Conservation (phyloP, 1,140 invertebrate genomes). For the Brachionus rotundiformis region DNA sequence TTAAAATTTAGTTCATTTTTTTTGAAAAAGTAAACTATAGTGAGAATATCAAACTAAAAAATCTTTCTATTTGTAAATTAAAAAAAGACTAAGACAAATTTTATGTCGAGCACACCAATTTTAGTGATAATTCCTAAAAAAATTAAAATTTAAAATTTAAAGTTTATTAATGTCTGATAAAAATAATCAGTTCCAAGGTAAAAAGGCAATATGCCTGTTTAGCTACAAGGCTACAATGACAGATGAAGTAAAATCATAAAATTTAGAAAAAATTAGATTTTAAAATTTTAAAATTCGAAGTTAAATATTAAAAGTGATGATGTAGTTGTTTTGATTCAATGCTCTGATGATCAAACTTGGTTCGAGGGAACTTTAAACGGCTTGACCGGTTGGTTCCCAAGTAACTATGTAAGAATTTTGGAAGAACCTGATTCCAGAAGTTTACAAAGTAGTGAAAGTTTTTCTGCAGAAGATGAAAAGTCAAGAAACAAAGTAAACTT, state of each 20-base stretch:
- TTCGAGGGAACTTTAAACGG: slow-evolving; percentile 93
- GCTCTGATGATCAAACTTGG: slow-evolving; percentile 92
- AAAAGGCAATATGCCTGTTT: slow-evolving; percentile 27
- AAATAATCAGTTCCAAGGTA: slow-evolving; percentile 1
- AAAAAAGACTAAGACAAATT: too few species aligned
- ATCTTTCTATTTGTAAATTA: too few species aligned
- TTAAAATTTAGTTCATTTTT: too few species aligned
- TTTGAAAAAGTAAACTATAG: too few species aligned
- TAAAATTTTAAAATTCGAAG: neutral
- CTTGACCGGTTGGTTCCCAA: slow-evolving; percentile 96
- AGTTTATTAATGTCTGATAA: neutral
- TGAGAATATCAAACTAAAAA: too few species aligned
- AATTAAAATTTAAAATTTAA: neutral
- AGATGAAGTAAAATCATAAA: slow-evolving; percentile 2
- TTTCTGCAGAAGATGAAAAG: slow-evolving; percentile 3
- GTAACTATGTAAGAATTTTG: slow-evolving; percentile 77
- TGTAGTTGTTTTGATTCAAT: slow-evolving; percentile 88
- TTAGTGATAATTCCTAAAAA: neutral
- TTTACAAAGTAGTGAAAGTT: neutral
- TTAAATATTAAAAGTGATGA: slow-evolving; percentile 75
- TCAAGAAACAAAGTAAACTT: slow-evolving; percentile 26
- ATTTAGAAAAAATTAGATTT: neutral
- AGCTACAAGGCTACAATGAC: slow-evolving; percentile 40
- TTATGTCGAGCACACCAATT: neutral
- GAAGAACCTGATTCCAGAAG: neutral